Evolutionary conservation across 2,888 invertebrate species (phyloP).

Genomic region (Tenodera sinensis): DNA sequence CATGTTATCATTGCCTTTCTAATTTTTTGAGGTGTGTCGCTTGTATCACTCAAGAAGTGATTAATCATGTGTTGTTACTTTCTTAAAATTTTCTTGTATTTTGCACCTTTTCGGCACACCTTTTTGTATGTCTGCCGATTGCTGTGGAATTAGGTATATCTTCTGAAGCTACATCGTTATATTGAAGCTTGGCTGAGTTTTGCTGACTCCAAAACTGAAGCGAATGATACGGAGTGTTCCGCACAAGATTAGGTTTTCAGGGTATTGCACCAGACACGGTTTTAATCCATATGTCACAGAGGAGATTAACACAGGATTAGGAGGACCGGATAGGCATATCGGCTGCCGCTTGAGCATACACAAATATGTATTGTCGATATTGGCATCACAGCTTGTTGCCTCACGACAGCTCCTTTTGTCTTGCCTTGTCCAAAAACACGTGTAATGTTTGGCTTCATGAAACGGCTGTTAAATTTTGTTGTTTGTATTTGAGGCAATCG

Average conservation of each 20-base stretch:
- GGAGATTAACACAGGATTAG: neutral
- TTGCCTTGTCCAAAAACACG: neutral
- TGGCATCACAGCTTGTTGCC: neutral
- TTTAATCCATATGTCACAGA: neutral
- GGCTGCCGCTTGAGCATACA: neutral
- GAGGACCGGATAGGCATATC: neutral
- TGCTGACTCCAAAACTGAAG: neutral
- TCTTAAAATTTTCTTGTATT: no score
- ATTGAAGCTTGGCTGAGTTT: no score
- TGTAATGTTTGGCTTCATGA: neutral
- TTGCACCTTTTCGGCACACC: no score
- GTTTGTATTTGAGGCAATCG: neutral
- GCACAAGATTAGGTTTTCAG: neutral
- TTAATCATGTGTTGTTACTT: no score
- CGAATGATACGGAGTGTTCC: neutral
- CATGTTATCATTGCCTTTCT: no score
- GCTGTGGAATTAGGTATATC: no score
- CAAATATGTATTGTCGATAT: neutral
- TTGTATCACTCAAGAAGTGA: no score
- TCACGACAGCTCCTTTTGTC: neutral
- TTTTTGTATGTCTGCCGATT: no score
- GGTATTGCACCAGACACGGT: neutral
- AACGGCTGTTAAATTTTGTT: neutral
- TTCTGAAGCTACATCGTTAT: no score
- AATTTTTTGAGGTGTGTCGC: no score